Evolutionary conservation across 1,140 invertebrate species (phyloP).

Genomic region (Caenorhabditis brenneri): DNA sequence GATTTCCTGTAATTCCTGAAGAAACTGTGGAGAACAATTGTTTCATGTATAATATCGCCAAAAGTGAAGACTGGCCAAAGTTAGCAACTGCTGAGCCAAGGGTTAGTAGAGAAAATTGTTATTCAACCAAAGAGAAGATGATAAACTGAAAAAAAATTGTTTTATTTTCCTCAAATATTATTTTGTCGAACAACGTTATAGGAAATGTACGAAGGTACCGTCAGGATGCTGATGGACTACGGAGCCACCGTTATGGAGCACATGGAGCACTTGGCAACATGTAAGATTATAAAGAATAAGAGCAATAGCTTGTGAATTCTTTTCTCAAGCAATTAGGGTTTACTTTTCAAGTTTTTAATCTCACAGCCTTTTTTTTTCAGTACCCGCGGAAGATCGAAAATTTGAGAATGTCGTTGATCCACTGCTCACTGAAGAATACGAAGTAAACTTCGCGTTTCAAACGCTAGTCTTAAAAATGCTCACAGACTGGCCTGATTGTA

Average conservation of each 20-base stretch:
- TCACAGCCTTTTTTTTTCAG: background rate
- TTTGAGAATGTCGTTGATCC: slow-evolving; percentile 67
- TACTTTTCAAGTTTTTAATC: no score
- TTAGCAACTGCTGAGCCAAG: slow-evolving; percentile 61
- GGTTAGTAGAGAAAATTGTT: slow-evolving; percentile 45
- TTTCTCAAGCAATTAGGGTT: no score
- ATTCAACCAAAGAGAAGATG: no score
- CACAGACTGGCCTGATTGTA: slow-evolving; percentile 69
- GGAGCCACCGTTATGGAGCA: slow-evolving; percentile 68
- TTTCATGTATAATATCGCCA: slow-evolving; percentile 64
- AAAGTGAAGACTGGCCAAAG: slow-evolving; percentile 66
- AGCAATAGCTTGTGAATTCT: no score
- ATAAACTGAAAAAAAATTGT: slow-evolving; percentile 6
- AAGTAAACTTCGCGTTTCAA: slow-evolving; percentile 68
- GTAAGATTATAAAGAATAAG: slow-evolving; percentile 43
- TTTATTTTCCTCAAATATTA: no score
- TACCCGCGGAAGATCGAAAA: slow-evolving; percentile 50
- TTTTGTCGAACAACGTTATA: no score
- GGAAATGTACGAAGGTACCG: slow-evolving; percentile 70
- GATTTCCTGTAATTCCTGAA: slow-evolving; percentile 69
- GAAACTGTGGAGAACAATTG: slow-evolving; percentile 67
- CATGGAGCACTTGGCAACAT: slow-evolving; percentile 61
- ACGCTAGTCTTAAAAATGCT: slow-evolving; percentile 68
- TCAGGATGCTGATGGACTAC: slow-evolving; percentile 66
- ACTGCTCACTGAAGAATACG: slow-evolving; percentile 66